Evolutionary conservation across 2,888 invertebrate species (phyloP).

Genomic region (Ennomos quercinarius): DNA sequence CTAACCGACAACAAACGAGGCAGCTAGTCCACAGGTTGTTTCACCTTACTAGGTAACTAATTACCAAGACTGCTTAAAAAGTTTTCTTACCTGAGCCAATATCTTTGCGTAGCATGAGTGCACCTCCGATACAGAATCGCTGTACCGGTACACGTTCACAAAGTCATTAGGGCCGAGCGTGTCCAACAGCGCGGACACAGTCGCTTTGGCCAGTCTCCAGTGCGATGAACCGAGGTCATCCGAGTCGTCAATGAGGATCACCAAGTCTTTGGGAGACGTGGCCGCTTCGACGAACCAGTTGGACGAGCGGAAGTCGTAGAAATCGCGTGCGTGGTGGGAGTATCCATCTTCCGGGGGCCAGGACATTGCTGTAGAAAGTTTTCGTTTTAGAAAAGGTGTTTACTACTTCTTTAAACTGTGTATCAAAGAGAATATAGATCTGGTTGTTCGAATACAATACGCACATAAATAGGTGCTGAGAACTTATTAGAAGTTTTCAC

Average conservation of each 20-base stretch:
- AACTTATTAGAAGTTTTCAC: no score
- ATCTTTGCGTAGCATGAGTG: conserved; percentile 96
- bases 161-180: conserved; percentile 98
- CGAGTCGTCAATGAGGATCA: conserved; percentile 96
- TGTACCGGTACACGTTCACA: conserved; percentile 97
- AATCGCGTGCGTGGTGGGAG: conserved; percentile 91
- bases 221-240: conserved; percentile 95
- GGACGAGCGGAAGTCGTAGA: conserved; percentile 97
- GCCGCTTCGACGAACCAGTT: conserved; percentile 99
- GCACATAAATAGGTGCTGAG: no score
- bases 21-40: no score
- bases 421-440: no score
- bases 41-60: no score
- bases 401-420: no score
- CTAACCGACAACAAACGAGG: no score
- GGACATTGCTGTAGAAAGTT: conserved; percentile 86
- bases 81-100: conserved; percentile 90
- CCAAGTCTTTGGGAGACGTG: conserved; percentile 98
- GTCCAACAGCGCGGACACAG: conserved; percentile 95
- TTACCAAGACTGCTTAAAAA: background rate
- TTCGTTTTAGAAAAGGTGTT: background rate
- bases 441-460: no score
- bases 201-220: conserved; percentile 94
- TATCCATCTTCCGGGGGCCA: conserved; percentile 93
- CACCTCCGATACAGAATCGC: conserved; percentile 92